Base-by-base conservation (phyloP, 2,797 vertebrate species). In the Otolemur crassicaudatus region DNA sequence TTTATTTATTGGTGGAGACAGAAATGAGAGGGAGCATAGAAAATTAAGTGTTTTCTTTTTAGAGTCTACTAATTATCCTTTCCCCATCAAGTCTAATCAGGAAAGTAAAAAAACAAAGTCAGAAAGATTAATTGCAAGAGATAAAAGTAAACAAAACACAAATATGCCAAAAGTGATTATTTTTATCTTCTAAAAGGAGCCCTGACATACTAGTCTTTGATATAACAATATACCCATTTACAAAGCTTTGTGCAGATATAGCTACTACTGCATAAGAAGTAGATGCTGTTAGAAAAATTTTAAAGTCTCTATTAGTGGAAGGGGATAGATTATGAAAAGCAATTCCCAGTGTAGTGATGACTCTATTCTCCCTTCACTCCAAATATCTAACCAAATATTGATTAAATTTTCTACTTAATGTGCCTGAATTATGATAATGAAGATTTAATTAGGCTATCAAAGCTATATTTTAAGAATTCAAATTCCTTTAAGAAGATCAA, bases 71-170 rank as follows among this genome's bases (percentile, higher is more conserved):
- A 94, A 90, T 63, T 93, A 91, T 77, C 77, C 3, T 77, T 80
- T 96, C 49, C 20, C 27, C 22, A 94, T 95, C 34, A 82, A 81
- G 13, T 91, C 23, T 31, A 93, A 93, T 43, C 31, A 75, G 34
- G 73, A 90, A 92, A 49, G 92, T 81, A 87, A 67, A 90, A 90
- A 90, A 92, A 91, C 63, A 94, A 93, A 94, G 23, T 34, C 19
- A 80, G 61, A 70, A 90, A 49, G 29, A 85, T 56, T 82, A 69
- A 92, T 82, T 90, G n/a, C 37, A 94, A 92, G 86, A 92, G 46
- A 67, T 79, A 75, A 96, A 94, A 90, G 67, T 69, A 81, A 92
- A 65, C 16, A 90, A 97, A 88, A 82, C 27, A 58, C 56, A 76
- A 84, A 46, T 31, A 63, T 87, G 93, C 97, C 53, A 70, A 88